Conservation (phyloP, 2,113 vertebrate species). For the Seriola rivoliana region DNA sequence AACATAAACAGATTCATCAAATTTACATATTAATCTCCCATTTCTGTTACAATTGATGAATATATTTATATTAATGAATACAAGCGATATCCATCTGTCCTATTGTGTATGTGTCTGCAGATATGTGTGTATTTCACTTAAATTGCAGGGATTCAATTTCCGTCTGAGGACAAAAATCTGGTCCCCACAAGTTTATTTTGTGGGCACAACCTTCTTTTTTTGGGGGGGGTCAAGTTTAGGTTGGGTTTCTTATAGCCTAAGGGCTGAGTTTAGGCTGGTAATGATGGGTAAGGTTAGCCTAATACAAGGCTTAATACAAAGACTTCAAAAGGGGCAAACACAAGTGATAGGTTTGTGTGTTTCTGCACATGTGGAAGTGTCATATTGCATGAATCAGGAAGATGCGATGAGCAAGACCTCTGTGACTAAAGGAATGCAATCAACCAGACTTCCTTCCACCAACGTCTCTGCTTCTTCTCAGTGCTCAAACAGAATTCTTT, state of each 20-base stretch:
- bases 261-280: background rate
- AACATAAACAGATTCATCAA: too few relatives aligned
- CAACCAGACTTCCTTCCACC: background rate
- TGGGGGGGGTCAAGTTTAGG: background rate
- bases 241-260: background rate
- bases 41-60: too few relatives aligned
- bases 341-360: background rate
- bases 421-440: background rate
- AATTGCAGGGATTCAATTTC: background rate
- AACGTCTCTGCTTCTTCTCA: background rate
- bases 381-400: background rate
- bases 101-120: background rate
- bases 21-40: too few relatives aligned
- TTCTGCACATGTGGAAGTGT: background rate
- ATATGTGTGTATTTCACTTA: background rate
- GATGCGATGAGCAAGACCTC: background rate
- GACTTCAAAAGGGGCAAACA: background rate
- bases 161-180: too few relatives aligned
- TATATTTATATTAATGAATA: too few relatives aligned
- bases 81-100: too few relatives aligned
- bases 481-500: background rate
- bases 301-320: background rate
- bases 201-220: background rate
- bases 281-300: background rate
- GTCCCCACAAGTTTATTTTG: too few relatives aligned